phyloP scores from a whole-genome alignment of 2,113 vertebrate genomes.

The Pelmatolapia mariae region DNA sequence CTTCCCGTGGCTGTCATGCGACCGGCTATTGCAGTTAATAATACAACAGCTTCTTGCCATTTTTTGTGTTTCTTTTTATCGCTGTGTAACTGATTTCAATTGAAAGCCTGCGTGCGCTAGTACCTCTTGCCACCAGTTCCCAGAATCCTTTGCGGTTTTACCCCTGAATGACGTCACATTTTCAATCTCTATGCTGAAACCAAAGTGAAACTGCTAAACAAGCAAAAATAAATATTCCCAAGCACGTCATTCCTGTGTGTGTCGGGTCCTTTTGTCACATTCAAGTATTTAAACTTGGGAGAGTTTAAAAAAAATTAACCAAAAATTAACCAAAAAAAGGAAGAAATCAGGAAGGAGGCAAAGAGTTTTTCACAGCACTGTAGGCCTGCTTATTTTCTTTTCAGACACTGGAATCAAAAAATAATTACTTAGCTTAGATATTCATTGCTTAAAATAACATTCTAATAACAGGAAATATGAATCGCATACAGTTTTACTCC shows the following conservation, averaged over 20 bases:
- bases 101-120: no score
- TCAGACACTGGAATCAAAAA: not conserved
- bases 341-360: not conserved
- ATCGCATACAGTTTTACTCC: not conserved
- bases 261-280: not conserved
- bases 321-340: not conserved
- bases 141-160: no score
- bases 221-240: not conserved
- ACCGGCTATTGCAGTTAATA: no score
- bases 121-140: no score
- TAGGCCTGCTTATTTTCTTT: not conserved
- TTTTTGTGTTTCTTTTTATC: no score
- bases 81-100: no score
- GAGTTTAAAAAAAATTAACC: accelerated
- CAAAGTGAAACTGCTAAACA: not conserved
- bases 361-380: not conserved
- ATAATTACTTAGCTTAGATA: not conserved
- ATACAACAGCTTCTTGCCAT: no score
- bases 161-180: no score
- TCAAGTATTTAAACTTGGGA: not conserved
- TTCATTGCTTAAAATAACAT: not conserved
- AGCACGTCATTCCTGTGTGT: not conserved
- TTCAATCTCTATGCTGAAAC: not conserved
- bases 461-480: not conserved
- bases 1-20: no score